A percentile compares a stretch with the other conserved stretches of the same genome.
Conservation (phyloP, 1,140 invertebrate species). For the Aphaenogaster ashmeadi region DNA sequence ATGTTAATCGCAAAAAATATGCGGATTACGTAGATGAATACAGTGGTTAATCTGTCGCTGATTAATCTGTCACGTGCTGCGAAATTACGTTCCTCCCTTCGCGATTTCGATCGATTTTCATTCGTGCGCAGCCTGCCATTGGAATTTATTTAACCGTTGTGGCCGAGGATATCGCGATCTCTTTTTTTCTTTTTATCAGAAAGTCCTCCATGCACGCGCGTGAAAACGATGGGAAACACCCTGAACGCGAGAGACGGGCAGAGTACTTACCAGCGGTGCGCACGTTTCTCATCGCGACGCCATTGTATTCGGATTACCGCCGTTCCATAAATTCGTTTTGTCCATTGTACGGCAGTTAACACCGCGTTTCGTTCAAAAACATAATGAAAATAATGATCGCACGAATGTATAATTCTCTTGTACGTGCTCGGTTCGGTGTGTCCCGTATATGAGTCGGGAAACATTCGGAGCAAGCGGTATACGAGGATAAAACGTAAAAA, state of each 20-base stretch:
- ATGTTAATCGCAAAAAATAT: neutral
- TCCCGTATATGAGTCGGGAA: neutral
- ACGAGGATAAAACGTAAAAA: neutral
- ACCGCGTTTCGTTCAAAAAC: slow-evolving; percentile 36
- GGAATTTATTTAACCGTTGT: slow-evolving; percentile 28
- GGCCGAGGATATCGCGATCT: slow-evolving; percentile 22
- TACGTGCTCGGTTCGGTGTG: neutral
- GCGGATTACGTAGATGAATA: neutral
- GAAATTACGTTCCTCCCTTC: neutral
- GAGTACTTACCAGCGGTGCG: slow-evolving; percentile 32
- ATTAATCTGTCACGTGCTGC: neutral
- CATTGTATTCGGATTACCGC: slow-evolving; percentile 55
- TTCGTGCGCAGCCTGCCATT: neutral
- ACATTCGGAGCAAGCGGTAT: slow-evolving; percentile 6
- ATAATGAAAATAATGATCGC: slow-evolving; percentile 62
- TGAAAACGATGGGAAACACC: slow-evolving; percentile 21
- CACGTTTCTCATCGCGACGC: slow-evolving; percentile 43
- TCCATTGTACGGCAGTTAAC: slow-evolving; percentile 51
- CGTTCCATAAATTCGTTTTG: slow-evolving; percentile 58
- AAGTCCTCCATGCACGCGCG: neutral
- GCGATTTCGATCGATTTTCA: slow-evolving; percentile 2
- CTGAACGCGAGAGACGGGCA: neutral
- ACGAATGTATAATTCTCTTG: slow-evolving; percentile 45
- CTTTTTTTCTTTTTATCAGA: neutral
- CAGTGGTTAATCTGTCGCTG: neutral